Evolutionary conservation across 2,888 invertebrate species (phyloP), one percentile per base, ranked within the genome.

Genomic region (Endotricha flammealis): DNA sequence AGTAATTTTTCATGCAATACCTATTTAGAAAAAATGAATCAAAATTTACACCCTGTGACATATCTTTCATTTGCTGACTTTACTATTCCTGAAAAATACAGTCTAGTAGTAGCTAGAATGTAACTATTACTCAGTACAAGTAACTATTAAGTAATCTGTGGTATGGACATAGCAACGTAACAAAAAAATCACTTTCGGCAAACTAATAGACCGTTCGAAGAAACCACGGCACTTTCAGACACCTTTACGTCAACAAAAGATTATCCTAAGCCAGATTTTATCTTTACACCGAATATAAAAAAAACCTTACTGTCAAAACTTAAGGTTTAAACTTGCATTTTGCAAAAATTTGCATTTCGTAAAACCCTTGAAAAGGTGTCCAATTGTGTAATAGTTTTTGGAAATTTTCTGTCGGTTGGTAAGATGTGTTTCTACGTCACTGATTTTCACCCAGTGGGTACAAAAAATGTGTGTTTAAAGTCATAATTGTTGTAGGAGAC

Each of bases 211-310:
- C 47, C 20, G 42, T 79, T 80, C 77, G 42, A 22, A 46, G 76
- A 78, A 78, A 65, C 60, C 65, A 41, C 63, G 53, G 50, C 61
- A 47, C 51, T 61, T 64, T 59, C 58, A 57, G 51, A 54, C 70
- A 69, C 72, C 70, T 76, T 61, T 50, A 63, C 73, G 74, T 78
- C 82, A 83, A 83, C 83, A 83, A 81, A 76, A 80, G 82, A 81
- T 83, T 82, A 85, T 77, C 74, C 68, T 53, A 67, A 70, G 64
- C 29, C 40, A 38, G 45, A 49, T 46, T 36, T 27, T 28, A 36
- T 36, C 29, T 35, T 29, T 33, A 16, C 2, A 14, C 17, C 29
- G 33, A n/a, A 32, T 23, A 11, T 6, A 7, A 6, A 13, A 4
- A 16, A 12, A 33, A 33, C 35, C 29, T 27, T 35, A 29, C n/a